Base-by-base conservation (phyloP, 1,140 invertebrate genomes). In the Drosophila baimaii region DNA sequence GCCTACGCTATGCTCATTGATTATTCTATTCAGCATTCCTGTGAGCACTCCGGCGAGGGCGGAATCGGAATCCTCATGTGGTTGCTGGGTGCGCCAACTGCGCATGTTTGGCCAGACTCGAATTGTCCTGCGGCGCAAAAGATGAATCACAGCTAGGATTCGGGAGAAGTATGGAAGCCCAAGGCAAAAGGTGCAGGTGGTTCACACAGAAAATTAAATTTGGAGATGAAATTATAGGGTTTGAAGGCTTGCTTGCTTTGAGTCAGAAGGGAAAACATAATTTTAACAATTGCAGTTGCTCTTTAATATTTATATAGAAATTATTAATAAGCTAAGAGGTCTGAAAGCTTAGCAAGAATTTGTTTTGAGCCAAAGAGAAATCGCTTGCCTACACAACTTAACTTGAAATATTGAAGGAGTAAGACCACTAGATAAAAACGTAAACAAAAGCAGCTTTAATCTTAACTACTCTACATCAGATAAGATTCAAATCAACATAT, bases 1-100 rank as follows among this genome's bases (percentile, higher is more conserved):
- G 77, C 66, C 74, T 83, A 58, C 49, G 75, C 25, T 71, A 35
- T 25, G 51, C 61, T 69, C 84, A 89, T 89, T 89, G 85, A 89
- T 89, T 89, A 89, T 89, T 89, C 79, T 71, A 49, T 61, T 41
- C 43, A 56, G 62, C 72, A 76, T 79, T 71, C 69, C 69, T 71
- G 69, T 13, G 21, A 52, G 68, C 65, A 57, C 65, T 71, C 51
- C 43, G 47, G 51, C 15, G 52, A 15, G 69, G 69, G 58, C 71
- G 78, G 79, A 35, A 72, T 57, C n/a, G 33, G 33, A 62, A 64
- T 58, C 62, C 73, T 75, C 62, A 80, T 80, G 63, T 73, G 46
- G 44, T 57, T 76, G 76, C 73, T 59, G 76, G 29, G 29, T 41
- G 23, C 43, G 27, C 44, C 8, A 56, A 84, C 62, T 84, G 77